Evolutionary conservation across 2,113 vertebrate species (phyloP).

Genomic region (Cygnus atratus): DNA sequence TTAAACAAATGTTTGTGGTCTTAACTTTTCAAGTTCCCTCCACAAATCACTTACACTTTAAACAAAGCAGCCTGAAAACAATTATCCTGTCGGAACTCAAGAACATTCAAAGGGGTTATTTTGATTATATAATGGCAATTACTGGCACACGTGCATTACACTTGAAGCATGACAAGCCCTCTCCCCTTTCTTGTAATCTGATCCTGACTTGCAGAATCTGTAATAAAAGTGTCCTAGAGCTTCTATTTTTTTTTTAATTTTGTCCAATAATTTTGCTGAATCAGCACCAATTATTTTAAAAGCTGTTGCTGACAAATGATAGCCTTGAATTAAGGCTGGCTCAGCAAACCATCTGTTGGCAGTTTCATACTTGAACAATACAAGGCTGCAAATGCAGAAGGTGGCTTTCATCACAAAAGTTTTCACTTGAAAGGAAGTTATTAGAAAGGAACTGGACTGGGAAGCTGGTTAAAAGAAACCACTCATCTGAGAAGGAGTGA

Average conservation of each 20-base stretch:
- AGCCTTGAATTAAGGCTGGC: background rate
- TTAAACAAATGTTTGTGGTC: constrained; percentile 57
- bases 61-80: constrained; percentile 54
- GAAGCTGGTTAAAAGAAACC: background rate
- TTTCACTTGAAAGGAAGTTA: constrained; percentile 18
- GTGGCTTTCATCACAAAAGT: constrained; percentile 31
- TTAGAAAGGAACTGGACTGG: background rate
- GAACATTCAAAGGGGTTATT: constrained; percentile 6
- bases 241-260: background rate
- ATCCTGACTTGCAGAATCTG: constrained; percentile 1
- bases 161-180: background rate
- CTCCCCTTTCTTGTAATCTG: constrained; percentile 17
- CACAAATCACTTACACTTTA: constrained; percentile 25
- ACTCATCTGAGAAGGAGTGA: background rate
- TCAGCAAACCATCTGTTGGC: constrained; percentile 32
- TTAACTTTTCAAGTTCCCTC: constrained; percentile 43
- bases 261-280: constrained; percentile 31
- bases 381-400: background rate
- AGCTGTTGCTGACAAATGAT: background rate
- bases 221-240: constrained; percentile 16
- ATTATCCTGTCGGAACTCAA: constrained; percentile 5
- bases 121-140: constrained; percentile 37
- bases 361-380: background rate
- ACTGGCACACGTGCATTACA: background rate
- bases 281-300: constrained; percentile 30